Base-by-base conservation (phyloP, 2,113 vertebrate genomes). In the Herpetotheres cachinnans region DNA sequence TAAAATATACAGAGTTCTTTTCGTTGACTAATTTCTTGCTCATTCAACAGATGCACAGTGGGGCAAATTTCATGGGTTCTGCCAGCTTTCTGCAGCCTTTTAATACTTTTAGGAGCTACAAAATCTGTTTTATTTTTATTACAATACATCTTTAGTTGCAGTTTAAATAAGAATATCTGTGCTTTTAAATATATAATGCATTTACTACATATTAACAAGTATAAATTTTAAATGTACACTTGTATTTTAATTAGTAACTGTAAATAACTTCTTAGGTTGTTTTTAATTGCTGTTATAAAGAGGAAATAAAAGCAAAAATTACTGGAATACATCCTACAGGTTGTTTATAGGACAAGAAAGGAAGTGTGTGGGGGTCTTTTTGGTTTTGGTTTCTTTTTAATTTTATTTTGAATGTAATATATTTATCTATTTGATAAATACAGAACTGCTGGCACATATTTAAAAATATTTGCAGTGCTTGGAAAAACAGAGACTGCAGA, bases 321-420 rank as follows among this genome's bases (percentile, higher is more conserved):
- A 54, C 21, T 77, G 42, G 24, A 52, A 61, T 61, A 3, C 2
- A 32, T 74, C 10, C 18, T 71, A 32, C 10, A 88, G 10, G 32
- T 52, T 6, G 11, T 56, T 81, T 44, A 7, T 18, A 62, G 22
- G 46, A 42, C 40, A 11, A 54, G 50, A 85, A 87, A 32, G 10
- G 4, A 14, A 67, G 16, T 25, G 4, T n/a, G 3, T 0, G 0
- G 2, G 29, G 4, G 4, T 16, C 1, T 14, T n/a, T 84, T 40
- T 50, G 5, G 8, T 5, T 65, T 82, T 56, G 8, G 1, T 36
- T 82, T 54, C 38, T 11, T 32, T 30, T 42, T 50, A 65, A 40
- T 77, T 86, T 79, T 69, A 36, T 49, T 81, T 89, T 81, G 6
- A 65, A 61, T 47, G 6, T 27, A 58, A 5, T 56, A 16, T 32